Conservation (phyloP, 2,797 vertebrate species). For the Darevskia mixta region DNA sequence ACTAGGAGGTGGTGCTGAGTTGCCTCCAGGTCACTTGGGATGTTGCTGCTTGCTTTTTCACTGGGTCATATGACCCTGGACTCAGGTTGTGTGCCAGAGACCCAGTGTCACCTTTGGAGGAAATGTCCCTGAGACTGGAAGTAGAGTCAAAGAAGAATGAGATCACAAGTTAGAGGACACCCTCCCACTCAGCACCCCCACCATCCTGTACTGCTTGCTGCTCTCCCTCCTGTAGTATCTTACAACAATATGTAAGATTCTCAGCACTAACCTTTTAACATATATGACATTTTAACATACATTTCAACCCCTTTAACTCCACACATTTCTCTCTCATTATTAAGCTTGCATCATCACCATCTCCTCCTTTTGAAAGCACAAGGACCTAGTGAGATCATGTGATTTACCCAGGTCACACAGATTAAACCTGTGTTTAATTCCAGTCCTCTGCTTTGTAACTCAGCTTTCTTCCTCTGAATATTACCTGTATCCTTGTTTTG, state of each 20-base stretch:
- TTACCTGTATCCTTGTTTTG: neutral
- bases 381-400: neutral
- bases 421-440: neutral
- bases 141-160: neutral
- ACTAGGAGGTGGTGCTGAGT: neutral
- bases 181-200: too few species aligned
- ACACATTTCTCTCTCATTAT: neutral
- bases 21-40: neutral
- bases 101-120: neutral
- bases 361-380: neutral
- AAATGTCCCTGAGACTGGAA: neutral
- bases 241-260: neutral
- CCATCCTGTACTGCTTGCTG: neutral
- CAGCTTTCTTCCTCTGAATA: neutral
- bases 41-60: neutral
- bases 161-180: too few species aligned
- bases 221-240: neutral
- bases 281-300: neutral
- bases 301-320: neutral
- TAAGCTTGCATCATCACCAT: neutral
- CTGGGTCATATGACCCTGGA: neutral
- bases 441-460: neutral
- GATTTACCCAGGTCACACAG: neutral
- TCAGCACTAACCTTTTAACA: neutral
- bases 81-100: neutral